Evolutionary conservation across 2,888 invertebrate genomes (phyloP), one percentile per base, ranked within the genome.

Genomic region (Anorthoa munda): DNA sequence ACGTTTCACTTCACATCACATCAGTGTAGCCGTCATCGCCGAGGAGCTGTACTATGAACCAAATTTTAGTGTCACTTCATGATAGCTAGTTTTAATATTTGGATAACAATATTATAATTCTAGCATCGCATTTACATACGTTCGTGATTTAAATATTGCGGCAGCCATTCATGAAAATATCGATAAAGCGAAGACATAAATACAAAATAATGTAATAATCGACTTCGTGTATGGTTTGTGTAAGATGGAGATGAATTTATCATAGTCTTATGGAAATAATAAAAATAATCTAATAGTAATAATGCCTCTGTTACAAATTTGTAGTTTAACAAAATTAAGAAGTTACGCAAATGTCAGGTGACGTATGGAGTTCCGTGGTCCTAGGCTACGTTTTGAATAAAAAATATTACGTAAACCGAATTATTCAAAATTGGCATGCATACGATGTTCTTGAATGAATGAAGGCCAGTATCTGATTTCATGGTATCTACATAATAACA

Each of bases 81-180:
- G 18, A n/a, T 51, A 26, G 31, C 11, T 46, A 46, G n/a, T 56
- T 75, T 46, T 21, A 61, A 55, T 55, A 78, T 61, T 68, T 7
- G 68, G 13, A 48, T 21, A 53, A 26, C 11, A 66, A 63, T 80
- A 66, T 59, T 45, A 46, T 50, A 58, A 64, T 53, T n/a, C 39
- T 51, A 31, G 31, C 21, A 18, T 51, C 13, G 2, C 17, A 63
- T 66, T 80, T 31, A 5, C 63, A 80, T 59, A n/a, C 9, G 48
- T 65, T 56, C 18, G 23, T 23, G 21, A 68, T 61, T 65, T 60
- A 55, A 51, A 68, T 68, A 45, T 80, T 48, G 15, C 23, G 18
- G n/a, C 21, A 26, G n/a, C 48, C 48, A 50, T 64, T 39, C 39
- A 53, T 50, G 13, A 15, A 50, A 18, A 21, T 39, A 39, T 39